A percentile compares a stretch with the other conserved stretches of the same genome.
Evolutionary conservation across 2,888 invertebrate species (phyloP).

Genomic region (Acronicta leporina): DNA sequence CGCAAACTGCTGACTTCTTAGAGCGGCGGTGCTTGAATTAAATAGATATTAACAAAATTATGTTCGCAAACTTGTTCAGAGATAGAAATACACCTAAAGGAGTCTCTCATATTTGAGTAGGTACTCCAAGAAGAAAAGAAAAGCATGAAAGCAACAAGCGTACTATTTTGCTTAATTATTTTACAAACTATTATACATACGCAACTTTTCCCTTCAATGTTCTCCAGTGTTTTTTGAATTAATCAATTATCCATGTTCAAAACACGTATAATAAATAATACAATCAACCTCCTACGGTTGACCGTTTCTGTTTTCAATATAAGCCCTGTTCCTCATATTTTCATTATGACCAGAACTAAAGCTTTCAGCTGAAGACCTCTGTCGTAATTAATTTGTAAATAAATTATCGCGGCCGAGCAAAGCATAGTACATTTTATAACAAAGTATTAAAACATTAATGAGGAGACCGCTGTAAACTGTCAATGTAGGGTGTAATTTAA

Average conservation of each 20-base stretch:
- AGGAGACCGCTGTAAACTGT: constrained; percentile 26
- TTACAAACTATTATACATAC: neutral
- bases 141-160: neutral
- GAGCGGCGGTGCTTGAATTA: too few species aligned
- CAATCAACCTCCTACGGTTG: neutral
- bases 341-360: constrained; percentile 49
- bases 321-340: constrained; percentile 36
- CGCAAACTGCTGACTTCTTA: too few species aligned
- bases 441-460: constrained; percentile 49
- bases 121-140: too few species aligned
- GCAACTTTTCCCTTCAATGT: neutral
- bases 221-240: neutral
- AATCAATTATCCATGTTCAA: neutral
- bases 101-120: too few species aligned
- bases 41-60: too few species aligned
- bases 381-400: constrained; percentile 54
- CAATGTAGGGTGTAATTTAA: constrained; percentile 20
- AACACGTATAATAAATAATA: neutral
- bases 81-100: too few species aligned
- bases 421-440: constrained; percentile 40
- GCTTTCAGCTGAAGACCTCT: constrained; percentile 40
- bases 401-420: constrained; percentile 35
- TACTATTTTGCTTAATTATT: neutral
- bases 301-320: constrained; percentile 24
- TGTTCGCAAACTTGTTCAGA: too few species aligned